Conservation (phyloP, 2,113 vertebrate genomes). For the Ctenodactylus gundi region DNA sequence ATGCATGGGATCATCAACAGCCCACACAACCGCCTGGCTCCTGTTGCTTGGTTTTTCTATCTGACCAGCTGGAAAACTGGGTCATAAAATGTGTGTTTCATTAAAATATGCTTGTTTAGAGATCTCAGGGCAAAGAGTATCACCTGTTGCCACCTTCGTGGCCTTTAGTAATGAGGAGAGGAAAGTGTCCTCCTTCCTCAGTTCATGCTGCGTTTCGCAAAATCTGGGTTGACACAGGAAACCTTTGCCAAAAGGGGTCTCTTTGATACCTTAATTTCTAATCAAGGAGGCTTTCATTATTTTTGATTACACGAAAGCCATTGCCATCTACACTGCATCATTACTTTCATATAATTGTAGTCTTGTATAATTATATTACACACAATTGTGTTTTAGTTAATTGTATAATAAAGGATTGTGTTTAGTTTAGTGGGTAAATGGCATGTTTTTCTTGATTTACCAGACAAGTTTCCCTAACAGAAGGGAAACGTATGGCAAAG, state of each 20-base stretch:
- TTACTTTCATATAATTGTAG: conserved; percentile 70
- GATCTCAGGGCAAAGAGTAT: neutral
- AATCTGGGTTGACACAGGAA: neutral
- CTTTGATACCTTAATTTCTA: conserved; percentile 56
- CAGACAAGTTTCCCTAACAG: neutral
- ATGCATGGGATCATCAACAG: neutral
- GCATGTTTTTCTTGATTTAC: conserved; percentile 63
- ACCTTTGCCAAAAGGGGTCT: conserved; percentile 27
- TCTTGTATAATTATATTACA: conserved; percentile 63
- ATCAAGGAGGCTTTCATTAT: conserved; percentile 55
- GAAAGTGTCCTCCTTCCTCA: neutral
- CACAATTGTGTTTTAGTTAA: conserved; percentile 58
- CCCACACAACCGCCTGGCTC: neutral
- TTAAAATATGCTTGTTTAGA: conserved; percentile 17
- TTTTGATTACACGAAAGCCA: conserved; percentile 53
- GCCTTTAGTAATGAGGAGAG: neutral
- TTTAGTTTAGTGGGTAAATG: conserved; percentile 49
- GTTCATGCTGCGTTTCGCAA: neutral
- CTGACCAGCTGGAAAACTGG: conserved; percentile 9
- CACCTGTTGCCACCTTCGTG: neutral
- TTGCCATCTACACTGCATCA: conserved; percentile 31
- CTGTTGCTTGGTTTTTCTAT: neutral
- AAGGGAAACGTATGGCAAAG: conserved; percentile 20
- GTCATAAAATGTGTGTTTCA: conserved; percentile 22
- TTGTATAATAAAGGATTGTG: conserved; percentile 57